Conservation (phyloP, 1,140 invertebrate genomes). For the Hetaerina americana region DNA sequence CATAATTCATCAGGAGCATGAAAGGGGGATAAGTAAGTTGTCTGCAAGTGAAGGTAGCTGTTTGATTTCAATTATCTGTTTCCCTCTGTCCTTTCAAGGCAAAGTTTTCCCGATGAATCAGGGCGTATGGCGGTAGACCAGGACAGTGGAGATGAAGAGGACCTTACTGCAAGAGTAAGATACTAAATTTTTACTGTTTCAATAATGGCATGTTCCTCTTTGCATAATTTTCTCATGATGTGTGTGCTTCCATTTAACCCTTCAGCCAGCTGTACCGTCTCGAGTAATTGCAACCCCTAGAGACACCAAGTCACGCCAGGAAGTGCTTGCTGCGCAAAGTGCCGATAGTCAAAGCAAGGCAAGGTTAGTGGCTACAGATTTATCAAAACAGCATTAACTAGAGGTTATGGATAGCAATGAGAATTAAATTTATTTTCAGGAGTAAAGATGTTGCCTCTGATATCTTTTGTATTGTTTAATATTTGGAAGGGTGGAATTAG, state of each 20-base stretch:
- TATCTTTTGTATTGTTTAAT: too few species aligned
- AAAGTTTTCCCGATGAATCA: neutral
- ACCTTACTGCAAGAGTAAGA: constrained; percentile 26
- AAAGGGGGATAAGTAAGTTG: too few species aligned
- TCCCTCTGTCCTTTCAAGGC: constrained; percentile 15
- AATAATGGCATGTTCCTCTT: neutral
- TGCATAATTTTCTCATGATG: too few species aligned
- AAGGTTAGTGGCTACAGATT: constrained; percentile 27
- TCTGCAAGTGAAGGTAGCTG: too few species aligned
- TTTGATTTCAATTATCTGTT: too few species aligned
- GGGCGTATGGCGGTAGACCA: constrained; percentile 29
- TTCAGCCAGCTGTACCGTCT: constrained; percentile 34
- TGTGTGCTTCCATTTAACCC: too few species aligned
- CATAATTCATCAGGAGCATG: too few species aligned
- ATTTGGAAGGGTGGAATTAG: too few species aligned
- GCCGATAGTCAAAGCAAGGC: constrained; percentile 70
- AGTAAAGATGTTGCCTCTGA: too few species aligned
- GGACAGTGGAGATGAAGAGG: constrained; percentile 34
- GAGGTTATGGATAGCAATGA: neutral
- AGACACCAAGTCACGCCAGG: constrained; percentile 43
- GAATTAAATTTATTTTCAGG: too few species aligned
- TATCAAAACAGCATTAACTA: neutral
- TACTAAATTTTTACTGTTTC: neutral
- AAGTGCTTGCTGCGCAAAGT: constrained; percentile 68
- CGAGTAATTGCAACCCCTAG: constrained; percentile 46